phyloP scores from a whole-genome alignment of 2,113 vertebrate species.

The Pterocles orientalis region DNA sequence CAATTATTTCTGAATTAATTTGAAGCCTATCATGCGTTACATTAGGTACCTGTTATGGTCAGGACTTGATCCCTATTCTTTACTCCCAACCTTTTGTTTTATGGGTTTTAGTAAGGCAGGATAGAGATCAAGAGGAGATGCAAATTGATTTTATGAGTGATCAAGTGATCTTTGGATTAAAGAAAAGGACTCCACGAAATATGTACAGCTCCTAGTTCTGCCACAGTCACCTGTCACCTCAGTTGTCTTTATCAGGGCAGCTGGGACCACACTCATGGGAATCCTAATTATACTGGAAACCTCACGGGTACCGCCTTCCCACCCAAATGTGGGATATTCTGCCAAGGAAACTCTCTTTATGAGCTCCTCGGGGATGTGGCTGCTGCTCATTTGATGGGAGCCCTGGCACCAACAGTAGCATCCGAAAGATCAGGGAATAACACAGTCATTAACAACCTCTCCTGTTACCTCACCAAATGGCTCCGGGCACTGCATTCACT shows the following conservation, averaged over 20 bases:
- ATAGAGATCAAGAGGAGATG: neutral
- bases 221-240: neutral
- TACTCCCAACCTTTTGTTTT: neutral
- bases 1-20: neutral
- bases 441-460: neutral
- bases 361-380: neutral
- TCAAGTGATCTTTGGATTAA: neutral
- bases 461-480: neutral
- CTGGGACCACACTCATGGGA: neutral
- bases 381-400: neutral
- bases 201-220: neutral
- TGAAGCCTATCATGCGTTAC: neutral
- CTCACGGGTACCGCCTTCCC: neutral
- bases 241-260: neutral
- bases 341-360: neutral
- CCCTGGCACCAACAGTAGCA: neutral
- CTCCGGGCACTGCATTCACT: neutral
- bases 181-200: neutral
- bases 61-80: neutral
- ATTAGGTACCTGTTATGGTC: neutral
- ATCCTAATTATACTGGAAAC: neutral
- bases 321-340: neutral
- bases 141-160: neutral
- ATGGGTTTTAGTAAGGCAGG: neutral
- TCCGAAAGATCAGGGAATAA: neutral